Evolutionary conservation across 2,113 vertebrate genomes (phyloP), one percentile per base, ranked within the genome.

Genomic region (Hemibagrus wyckioides): DNA sequence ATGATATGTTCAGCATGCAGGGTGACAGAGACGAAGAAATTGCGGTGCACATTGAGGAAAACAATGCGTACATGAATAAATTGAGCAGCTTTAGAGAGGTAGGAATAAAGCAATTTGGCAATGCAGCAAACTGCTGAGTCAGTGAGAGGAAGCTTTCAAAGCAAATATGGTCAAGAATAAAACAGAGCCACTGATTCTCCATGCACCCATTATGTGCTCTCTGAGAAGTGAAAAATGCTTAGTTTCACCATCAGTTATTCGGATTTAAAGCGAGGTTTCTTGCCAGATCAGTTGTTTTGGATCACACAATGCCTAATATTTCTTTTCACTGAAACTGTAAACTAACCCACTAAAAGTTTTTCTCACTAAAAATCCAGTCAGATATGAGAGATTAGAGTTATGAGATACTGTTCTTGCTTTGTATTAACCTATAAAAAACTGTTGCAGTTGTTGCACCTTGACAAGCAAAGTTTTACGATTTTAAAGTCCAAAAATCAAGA

Each of bases 221-320:
- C 76, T 79, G 50, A 77, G 44, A n/a, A 77, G 73, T 76, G 25
- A 77, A 77, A 17, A 77, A 52, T 77, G 28, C n/a, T 79, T 54
- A 33, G 48, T 50, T 77, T 77, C 28, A 28, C 11, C 48, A n/a
- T n/a, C 73, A 30, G 1, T 50, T 77, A 28, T 50, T 15, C 7
- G 2, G 3, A 79, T 79, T 79, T 52, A 19, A 79, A 79, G 15
- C 6, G 10, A 21, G 1, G 3, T 50, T 30, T 30, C 44, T 77
- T 30, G 28, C 14, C 44, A 52, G 73, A 48, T 76, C 75, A 52
- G 48, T 52, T 33, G n/a, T n/a, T 54, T 79, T 79, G n/a, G n/a
- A 54, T 54, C 30, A 77, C 10, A 50, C 28, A 52, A 52, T 17
- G 14, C 25, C 44, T 52, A 30, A n/a, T 48, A 10, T 48, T 76